Conservation (phyloP, 1,140 invertebrate species). For the Lasioglossum albipes region DNA sequence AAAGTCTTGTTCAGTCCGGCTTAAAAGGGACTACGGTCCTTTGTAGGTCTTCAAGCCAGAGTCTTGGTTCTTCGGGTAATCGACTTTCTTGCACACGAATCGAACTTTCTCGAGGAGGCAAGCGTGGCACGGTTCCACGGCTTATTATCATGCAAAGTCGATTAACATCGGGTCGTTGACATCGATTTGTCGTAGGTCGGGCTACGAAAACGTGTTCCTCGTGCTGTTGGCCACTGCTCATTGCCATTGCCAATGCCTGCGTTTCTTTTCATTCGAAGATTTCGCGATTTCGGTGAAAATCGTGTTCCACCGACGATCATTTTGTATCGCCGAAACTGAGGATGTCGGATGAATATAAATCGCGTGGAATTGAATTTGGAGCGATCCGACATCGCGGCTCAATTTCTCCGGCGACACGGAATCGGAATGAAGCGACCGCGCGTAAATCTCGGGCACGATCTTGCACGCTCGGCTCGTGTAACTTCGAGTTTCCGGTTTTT, state of each 20-base stretch:
- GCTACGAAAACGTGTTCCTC: neutral
- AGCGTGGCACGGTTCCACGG: constrained; percentile 48
- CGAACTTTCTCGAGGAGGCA: constrained; percentile 44
- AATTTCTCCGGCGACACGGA: too few relatives aligned
- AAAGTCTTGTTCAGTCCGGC: constrained; percentile 1
- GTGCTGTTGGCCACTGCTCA: too few relatives aligned
- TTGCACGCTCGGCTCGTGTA: neutral
- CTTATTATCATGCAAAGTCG: constrained; percentile 42
- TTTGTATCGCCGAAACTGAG: too few relatives aligned
- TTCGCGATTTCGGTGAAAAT: too few relatives aligned
- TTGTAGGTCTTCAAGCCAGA: constrained; percentile 46
- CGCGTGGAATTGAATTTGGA: too few relatives aligned
- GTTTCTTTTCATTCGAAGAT: too few relatives aligned
- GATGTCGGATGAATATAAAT: too few relatives aligned
- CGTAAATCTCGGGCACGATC: constrained; percentile 2
- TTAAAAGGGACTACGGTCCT: constrained; percentile 35
- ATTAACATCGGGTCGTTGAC: constrained; percentile 47
- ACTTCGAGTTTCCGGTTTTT: neutral
- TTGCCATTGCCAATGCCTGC: neutral
- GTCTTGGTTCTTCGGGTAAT: constrained; percentile 43
- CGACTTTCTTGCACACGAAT: constrained; percentile 50
- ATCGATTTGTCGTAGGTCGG: constrained; percentile 30
- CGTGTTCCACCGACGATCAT: too few relatives aligned
- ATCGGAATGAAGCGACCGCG: neutral
- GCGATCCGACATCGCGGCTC: too few relatives aligned